These are phyloP conservation scores for Drosophila testacea DNA, from an alignment of 2,888 invertebrate species.

Conservation along the genomic window DNA sequence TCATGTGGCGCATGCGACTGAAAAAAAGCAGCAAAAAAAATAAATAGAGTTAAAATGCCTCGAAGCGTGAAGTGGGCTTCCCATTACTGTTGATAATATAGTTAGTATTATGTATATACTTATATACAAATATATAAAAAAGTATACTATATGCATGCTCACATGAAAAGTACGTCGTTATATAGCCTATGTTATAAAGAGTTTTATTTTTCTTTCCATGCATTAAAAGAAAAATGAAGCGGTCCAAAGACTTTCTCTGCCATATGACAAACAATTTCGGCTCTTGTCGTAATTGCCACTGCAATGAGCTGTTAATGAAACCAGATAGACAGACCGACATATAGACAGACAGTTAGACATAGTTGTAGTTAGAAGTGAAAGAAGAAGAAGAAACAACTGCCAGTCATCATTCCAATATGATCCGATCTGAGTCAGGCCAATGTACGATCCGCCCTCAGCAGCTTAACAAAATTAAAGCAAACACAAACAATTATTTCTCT, in stretches of 20 bases:
- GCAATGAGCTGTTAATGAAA: constrained; percentile 77
- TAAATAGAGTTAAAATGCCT: constrained; percentile 29
- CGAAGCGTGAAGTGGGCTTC: constrained; percentile 74
- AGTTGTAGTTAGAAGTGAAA: constrained; percentile 1
- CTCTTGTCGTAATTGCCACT: constrained; percentile 74
- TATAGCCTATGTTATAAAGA: constrained; percentile 56
- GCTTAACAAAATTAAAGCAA: constrained; percentile 53
- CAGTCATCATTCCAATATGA: constrained; percentile 64
- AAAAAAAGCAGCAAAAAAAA: constrained; percentile 17
- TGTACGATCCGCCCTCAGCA: constrained; percentile 75
- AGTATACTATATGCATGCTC: constrained; percentile 28
- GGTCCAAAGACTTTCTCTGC: constrained; percentile 70
- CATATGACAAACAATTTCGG: constrained; percentile 76
- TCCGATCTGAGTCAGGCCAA: constrained; percentile 61
- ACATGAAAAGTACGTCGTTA: constrained; percentile 45
- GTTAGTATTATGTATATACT: constrained; percentile 30
- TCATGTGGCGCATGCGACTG: constrained; percentile 76
- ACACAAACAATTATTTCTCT: constrained; percentile 23
- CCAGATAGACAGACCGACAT: constrained; percentile 48
- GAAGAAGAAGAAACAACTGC: constrained; percentile 25
- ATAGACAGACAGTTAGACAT: constrained; percentile 7
- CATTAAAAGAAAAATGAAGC: constrained; percentile 66
- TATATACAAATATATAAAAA: constrained; percentile 14
- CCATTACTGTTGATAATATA: constrained; percentile 58
- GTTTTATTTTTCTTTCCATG: constrained; percentile 50